phyloP scores from a whole-genome alignment of 2,797 vertebrate genomes.

The Oryzias dopingdopingensis region DNA sequence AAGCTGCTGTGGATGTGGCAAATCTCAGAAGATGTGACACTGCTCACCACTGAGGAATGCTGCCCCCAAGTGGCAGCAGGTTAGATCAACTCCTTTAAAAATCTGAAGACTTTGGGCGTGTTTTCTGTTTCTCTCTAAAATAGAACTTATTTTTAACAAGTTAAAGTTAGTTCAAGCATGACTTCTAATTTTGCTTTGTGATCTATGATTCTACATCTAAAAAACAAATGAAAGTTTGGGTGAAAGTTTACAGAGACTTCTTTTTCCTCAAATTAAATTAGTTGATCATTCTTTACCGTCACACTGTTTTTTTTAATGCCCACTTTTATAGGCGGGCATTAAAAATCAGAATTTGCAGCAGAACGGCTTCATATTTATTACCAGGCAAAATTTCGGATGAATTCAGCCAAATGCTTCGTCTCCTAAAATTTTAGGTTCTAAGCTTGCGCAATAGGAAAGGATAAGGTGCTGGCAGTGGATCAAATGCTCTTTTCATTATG shows the following conservation, averaged over 20 bases:
- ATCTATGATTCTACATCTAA: too few relatives aligned
- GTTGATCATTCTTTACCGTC: too few relatives aligned
- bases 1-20: neutral
- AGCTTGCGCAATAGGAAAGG: constrained; percentile 6
- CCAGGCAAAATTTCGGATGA: constrained; percentile 12
- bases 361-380: neutral
- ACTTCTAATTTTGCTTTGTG: too few relatives aligned
- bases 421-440: constrained; percentile 25
- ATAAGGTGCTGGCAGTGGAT: constrained; percentile 23
- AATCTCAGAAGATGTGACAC: neutral
- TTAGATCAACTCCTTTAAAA: neutral
- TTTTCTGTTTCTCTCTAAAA: too few relatives aligned
- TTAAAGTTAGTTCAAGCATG: too few relatives aligned
- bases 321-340: too few relatives aligned
- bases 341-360: constrained; percentile 5
- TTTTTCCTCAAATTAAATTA: too few relatives aligned
- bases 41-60: constrained; percentile 29
- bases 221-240: too few relatives aligned
- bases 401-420: constrained; percentile 12
- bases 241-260: too few relatives aligned
- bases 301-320: too few relatives aligned
- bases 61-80: constrained; percentile 59
- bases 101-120: too few relatives aligned
- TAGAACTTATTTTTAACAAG: too few relatives aligned
- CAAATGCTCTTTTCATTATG: constrained; percentile 26